Evolutionary conservation across 2,888 invertebrate genomes (phyloP).

Genomic region (Acronicta alni): DNA sequence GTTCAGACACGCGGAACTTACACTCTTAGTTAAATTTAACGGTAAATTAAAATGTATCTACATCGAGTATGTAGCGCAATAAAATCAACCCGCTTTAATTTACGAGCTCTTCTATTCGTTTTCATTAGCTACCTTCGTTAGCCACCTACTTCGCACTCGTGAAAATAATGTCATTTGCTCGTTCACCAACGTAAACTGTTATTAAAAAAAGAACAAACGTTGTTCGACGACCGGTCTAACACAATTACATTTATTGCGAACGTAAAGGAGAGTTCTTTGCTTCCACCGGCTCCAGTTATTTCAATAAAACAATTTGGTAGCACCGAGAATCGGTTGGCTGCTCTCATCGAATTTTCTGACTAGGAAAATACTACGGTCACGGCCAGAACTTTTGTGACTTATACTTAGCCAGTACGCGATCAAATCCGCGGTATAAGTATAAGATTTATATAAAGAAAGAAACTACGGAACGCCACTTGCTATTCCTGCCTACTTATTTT

Average conservation of each 20-base stretch:
- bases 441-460: too few relatives aligned
- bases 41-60: conserved; percentile 2
- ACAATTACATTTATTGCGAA: conserved; percentile 35
- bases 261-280: conserved; percentile 19
- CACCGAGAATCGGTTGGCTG: conserved; percentile 19
- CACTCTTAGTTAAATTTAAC: too few relatives aligned
- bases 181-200: conserved; percentile 9
- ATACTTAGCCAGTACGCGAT: not conserved
- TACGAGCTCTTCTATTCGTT: not conserved
- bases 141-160: not conserved
- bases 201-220: conserved; percentile 16
- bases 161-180: conserved; percentile 6
- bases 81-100: conserved; percentile 2
- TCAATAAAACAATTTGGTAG: conserved; percentile 48
- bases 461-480: too few relatives aligned
- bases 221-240: conserved; percentile 13
- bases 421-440: too few relatives aligned
- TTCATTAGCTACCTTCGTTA: not conserved
- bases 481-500: too few relatives aligned
- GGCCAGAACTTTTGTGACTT: conserved; percentile 13
- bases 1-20: too few relatives aligned
- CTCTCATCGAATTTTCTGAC: conserved; percentile 30
- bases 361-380: conserved; percentile 17
- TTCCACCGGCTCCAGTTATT: conserved; percentile 37
- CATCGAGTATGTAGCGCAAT: not conserved